phyloP scores from a whole-genome alignment of 2,797 vertebrate genomes.

The Ispidina picta region DNA sequence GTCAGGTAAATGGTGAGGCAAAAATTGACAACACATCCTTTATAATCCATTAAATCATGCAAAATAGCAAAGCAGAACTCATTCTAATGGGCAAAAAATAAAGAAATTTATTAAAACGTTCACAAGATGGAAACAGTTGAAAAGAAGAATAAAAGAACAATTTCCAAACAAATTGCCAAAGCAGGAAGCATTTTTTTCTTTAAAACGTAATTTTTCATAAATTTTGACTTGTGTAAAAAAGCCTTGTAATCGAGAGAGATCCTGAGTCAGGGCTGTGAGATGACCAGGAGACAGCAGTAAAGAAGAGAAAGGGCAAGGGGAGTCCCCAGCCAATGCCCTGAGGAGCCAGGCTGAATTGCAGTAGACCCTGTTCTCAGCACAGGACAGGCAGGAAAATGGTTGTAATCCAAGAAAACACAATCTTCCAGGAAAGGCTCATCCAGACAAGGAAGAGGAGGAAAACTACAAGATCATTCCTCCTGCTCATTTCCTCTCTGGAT shows the following conservation, averaged over 20 bases:
- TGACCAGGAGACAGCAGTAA: neutral
- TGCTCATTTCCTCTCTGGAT: neutral
- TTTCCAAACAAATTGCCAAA: neutral
- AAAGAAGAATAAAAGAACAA: neutral
- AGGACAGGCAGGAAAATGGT: neutral
- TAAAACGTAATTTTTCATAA: neutral
- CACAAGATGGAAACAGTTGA: neutral
- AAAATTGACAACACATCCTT: neutral
- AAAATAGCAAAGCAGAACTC: neutral
- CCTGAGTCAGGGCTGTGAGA: neutral
- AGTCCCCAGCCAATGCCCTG: neutral
- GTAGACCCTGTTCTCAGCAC: rapidly evolving
- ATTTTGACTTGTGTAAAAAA: neutral
- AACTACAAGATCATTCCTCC: neutral
- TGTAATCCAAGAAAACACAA: neutral
- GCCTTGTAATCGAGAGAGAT: neutral
- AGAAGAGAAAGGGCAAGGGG: neutral
- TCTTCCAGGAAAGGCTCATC: neutral
- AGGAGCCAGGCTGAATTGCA: neutral
- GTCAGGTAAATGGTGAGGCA: neutral
- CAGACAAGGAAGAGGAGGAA: neutral
- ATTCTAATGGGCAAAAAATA: neutral
- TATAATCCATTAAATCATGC: neutral
- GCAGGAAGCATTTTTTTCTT: neutral
- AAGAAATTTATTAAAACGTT: neutral